Conservation (phyloP, 2,113 vertebrate species). For the Acanthisitta chloris region DNA sequence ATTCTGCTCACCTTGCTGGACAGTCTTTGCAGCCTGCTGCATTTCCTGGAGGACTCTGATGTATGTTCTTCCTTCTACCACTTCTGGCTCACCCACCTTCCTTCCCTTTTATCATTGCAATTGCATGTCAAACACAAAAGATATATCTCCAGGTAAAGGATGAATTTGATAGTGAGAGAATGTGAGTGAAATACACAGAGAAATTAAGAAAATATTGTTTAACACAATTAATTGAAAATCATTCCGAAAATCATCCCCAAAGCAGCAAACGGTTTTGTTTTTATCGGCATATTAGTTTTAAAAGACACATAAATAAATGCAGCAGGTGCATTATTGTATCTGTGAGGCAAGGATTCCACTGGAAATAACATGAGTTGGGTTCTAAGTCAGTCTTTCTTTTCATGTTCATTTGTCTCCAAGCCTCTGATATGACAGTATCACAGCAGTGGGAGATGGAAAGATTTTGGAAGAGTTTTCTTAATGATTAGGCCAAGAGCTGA, state of each 20-base stretch:
- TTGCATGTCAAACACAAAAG: neutral
- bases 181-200: neutral
- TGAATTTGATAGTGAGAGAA: neutral
- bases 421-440: neutral
- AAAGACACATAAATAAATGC: neutral
- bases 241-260: neutral
- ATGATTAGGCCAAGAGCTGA: neutral
- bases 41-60: neutral
- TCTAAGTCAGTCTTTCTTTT: neutral
- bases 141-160: neutral
- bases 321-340: neutral
- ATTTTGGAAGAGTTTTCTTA: neutral
- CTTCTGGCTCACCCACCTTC: neutral
- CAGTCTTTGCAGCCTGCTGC: neutral
- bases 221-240: neutral
- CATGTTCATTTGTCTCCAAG: neutral
- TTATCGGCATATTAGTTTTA: neutral
- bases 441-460: neutral
- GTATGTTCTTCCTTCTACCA: neutral
- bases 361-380: neutral
- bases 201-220: neutral
- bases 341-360: neutral
- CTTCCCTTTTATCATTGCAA: neutral
- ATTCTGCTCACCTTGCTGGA: neutral
- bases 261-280: neutral